phyloP scores from a whole-genome alignment of 1,140 invertebrate genomes.

The Chironomus tepperi region DNA sequence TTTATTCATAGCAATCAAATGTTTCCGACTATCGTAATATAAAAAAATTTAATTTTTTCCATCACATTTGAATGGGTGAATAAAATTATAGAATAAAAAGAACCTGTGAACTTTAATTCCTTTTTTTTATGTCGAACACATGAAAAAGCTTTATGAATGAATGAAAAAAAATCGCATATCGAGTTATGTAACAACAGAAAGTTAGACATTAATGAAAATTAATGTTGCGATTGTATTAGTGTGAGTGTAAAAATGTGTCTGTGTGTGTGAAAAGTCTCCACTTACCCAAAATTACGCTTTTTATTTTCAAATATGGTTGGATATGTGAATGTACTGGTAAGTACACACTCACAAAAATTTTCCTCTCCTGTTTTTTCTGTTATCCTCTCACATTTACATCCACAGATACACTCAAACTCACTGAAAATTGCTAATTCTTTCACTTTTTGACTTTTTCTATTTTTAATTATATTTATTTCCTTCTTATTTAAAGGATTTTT shows the following conservation, averaged over 20 bases:
- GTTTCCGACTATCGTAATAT: too few relatives aligned
- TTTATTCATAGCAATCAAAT: too few relatives aligned
- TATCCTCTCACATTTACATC: neutral
- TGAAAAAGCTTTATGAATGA: constrained; percentile 22
- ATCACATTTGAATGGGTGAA: too few relatives aligned
- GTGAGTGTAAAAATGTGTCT: neutral
- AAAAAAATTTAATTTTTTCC: too few relatives aligned
- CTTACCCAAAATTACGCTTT: constrained; percentile 12
- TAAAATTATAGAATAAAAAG: too few relatives aligned
- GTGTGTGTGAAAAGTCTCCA: neutral
- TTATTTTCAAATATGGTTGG: constrained; percentile 18
- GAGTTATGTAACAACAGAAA: neutral
- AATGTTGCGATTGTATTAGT: neutral
- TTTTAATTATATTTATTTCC: neutral
- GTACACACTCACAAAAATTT: neutral
- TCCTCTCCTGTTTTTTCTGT: neutral
- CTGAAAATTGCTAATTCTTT: neutral
- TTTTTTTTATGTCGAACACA: neutral
- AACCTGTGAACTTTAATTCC: too few relatives aligned
- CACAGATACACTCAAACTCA: neutral
- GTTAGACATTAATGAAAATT: too few relatives aligned
- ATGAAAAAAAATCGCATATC: neutral
- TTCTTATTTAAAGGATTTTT: neutral
- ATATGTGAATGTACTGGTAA: neutral
- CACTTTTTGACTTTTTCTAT: neutral